Percentiles rank a stretch among this genome's conserved stretches.
phyloP scores from a whole-genome alignment of 2,113 vertebrate genomes.

The Lipotes vexillifer region DNA sequence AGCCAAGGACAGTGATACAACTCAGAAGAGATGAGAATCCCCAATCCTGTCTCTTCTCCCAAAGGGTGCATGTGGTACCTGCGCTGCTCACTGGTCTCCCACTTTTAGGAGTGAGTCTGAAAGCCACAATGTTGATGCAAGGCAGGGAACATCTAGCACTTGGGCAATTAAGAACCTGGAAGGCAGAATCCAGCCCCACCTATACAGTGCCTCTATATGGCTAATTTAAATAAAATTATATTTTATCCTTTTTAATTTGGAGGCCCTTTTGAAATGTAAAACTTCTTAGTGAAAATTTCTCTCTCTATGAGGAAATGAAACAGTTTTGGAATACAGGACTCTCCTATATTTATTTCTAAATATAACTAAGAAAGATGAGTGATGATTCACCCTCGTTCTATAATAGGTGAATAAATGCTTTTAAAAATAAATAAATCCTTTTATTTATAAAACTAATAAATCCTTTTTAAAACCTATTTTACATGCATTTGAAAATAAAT shows the following conservation, averaged over 20 bases:
- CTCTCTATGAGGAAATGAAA: neutral
- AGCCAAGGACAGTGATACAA: neutral
- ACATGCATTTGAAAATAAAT: slow-evolving; percentile 25
- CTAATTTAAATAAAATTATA: neutral
- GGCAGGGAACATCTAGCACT: neutral
- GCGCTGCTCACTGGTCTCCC: fast-evolving
- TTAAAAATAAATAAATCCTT: neutral
- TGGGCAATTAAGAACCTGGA: neutral
- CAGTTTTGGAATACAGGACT: neutral
- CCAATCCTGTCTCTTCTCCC: fast-evolving
- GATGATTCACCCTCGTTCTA: neutral
- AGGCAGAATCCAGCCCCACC: neutral
- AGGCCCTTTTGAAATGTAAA: neutral
- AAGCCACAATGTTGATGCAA: neutral
- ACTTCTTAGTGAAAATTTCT: neutral
- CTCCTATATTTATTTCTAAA: neutral
- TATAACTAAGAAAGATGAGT: neutral
- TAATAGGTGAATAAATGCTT: neutral
- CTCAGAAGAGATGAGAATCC: neutral
- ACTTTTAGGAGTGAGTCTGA: neutral
- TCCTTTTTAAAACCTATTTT: neutral
- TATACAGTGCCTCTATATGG: neutral
- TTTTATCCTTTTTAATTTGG: neutral
- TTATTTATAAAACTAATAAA: too few species aligned
- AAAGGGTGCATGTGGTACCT: fast-evolving